These are phyloP conservation scores for Ladona fulva DNA, from an alignment of 1,140 invertebrate genomes.

Conservation along the genomic window DNA sequence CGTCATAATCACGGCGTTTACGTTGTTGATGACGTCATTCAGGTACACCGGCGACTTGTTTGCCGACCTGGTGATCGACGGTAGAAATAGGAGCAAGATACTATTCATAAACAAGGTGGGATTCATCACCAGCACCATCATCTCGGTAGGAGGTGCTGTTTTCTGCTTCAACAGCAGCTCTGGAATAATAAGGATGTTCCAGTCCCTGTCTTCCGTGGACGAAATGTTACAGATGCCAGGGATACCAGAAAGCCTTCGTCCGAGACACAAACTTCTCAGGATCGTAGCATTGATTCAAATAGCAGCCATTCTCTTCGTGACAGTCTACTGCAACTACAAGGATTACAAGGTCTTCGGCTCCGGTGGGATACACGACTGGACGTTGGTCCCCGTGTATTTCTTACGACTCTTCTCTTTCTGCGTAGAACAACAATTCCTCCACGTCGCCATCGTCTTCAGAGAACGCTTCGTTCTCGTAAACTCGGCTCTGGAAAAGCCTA, in stretches of 20 bases:
- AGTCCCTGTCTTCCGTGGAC: background rate
- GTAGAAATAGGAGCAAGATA: background rate
- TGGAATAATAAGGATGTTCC: background rate
- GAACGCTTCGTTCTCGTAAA: background rate
- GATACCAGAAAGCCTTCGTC: no score
- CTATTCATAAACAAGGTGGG: background rate
- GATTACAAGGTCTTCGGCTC: background rate
- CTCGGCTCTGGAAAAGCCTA: background rate
- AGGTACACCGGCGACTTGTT: background rate
- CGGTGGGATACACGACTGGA: background rate
- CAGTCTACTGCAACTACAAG: background rate
- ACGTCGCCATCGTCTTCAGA: background rate
- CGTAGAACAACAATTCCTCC: background rate
- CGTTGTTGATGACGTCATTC: background rate
- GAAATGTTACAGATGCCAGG: background rate
- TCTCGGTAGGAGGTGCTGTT: background rate
- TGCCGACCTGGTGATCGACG: background rate
- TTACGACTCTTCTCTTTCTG: background rate
- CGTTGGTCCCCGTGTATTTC: background rate
- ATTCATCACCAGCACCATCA: background rate
- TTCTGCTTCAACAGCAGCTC: background rate
- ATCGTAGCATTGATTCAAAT: background rate
- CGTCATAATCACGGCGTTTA: background rate
- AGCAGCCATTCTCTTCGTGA: background rate
- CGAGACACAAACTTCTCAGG: background rate